Percentiles rank a stretch among this genome's conserved stretches.
phyloP scores from a whole-genome alignment of 2,797 vertebrate genomes.

The Rhinophrynus dorsalis region DNA sequence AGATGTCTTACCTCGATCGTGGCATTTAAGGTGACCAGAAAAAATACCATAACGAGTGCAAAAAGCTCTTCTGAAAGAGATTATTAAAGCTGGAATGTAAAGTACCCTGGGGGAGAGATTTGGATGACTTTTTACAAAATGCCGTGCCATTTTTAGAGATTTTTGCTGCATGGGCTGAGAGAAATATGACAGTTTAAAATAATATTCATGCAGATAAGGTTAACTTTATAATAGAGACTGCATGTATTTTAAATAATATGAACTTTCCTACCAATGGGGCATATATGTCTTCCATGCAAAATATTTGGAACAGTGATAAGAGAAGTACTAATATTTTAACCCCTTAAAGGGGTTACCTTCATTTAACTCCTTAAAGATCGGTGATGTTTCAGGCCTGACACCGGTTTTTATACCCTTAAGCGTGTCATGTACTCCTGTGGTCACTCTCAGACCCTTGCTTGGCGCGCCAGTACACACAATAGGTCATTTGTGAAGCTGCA shows the following conservation, averaged over 20 bases:
- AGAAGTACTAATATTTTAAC: no score
- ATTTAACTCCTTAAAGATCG: no score
- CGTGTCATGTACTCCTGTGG: no score
- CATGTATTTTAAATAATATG: neutral
- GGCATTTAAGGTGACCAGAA: conserved; percentile 46
- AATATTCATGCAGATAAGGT: neutral
- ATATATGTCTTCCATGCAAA: no score
- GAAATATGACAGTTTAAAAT: neutral
- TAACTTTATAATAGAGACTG: conserved; percentile 1
- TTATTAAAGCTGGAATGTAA: conserved; percentile 49
- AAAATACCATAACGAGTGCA: conserved; percentile 40
- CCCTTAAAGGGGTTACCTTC: no score
- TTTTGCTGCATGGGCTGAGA: neutral
- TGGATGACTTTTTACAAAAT: conserved; percentile 5
- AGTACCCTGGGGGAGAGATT: conserved; percentile 33
- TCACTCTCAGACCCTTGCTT: no score
- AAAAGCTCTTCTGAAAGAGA: conserved; percentile 41
- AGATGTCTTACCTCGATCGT: conserved; percentile 49
- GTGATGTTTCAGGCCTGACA: no score
- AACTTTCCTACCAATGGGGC: no score
- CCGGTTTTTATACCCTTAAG: no score
- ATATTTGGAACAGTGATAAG: no score
- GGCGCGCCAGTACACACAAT: no score
- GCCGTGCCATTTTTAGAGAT: neutral
- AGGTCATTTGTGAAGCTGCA: no score